Evolutionary conservation across 2,797 vertebrate genomes (phyloP), one percentile per base, ranked within the genome.

Genomic region (Cottoperca gobio): DNA sequence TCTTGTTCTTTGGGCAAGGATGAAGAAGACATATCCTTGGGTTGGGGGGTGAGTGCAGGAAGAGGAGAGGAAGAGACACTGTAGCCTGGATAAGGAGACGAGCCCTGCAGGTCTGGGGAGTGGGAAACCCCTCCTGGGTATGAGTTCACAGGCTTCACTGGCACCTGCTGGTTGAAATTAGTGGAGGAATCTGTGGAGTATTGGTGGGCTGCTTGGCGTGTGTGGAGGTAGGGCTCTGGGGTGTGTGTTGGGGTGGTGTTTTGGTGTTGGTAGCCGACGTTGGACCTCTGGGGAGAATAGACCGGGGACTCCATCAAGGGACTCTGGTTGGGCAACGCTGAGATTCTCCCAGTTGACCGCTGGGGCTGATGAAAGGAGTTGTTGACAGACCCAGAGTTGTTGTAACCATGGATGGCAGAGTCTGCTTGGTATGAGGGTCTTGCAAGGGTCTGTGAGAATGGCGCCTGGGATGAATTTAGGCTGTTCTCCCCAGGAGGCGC

Each of bases 31-130:
- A 93, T 82, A 42, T 92, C 90, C 81, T 93, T 91, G n/a, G 88
- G 90, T 46, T 91, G 92, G 2, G 91, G 90, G 28, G 90, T 93
- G 54, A 90, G 74, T 13, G 89, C 14, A 2, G 95, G 93, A 31
- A 95, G 82, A 17, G 94, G 90, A 45, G 96, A 95, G 58, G 94
- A 92, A 0, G 94, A 93, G 75, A 95, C 79, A 70, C 95, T 96
- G 23, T 93, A 94, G 73, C 91, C 86, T 59, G 81, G 91, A 68
- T 92, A 94, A 5, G 94, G 91, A 54, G 93, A 94, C 0, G 88
- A 86, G 31, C 89, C 89, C 73, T 91, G 94, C n/a, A 87, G 82
- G 39, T 95, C 95, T 0, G 94, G 93, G 74, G 95, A 94, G 65
- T 89, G 90, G 74, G 92, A 93, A 46, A 82, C 52, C 6, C 66